Conservation (phyloP, 92 coral and sea anemone species). For the Porites lobata region DNA sequence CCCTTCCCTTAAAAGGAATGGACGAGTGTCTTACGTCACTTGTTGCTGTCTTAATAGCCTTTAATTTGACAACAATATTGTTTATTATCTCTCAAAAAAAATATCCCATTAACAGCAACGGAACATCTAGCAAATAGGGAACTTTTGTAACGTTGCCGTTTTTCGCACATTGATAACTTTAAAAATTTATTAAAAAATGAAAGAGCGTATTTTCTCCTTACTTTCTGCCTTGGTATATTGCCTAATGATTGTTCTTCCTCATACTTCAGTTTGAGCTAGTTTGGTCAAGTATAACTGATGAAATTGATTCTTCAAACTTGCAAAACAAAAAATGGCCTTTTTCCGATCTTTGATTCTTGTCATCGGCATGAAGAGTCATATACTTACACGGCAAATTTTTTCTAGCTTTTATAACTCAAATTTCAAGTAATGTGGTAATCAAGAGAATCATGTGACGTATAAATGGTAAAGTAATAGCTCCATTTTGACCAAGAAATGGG, state of each 20-base stretch:
- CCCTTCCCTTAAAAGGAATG: too few species aligned
- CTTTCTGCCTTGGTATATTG: not conserved
- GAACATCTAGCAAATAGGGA: constrained; percentile 4
- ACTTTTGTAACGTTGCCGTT: constrained; percentile 19
- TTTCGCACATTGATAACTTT: not conserved
- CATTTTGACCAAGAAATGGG: not conserved
- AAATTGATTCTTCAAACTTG: not conserved
- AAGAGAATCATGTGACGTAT: not conserved
- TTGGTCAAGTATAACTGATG: not conserved
- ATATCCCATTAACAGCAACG: not conserved
- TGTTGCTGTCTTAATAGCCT: not conserved
- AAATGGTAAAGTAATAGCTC: not conserved
- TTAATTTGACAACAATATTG: not conserved
- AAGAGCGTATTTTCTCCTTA: not conserved
- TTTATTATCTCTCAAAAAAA: not conserved
- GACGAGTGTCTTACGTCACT: not conserved
- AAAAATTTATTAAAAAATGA: not conserved
- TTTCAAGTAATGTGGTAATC: not conserved
- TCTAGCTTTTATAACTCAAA: too few species aligned
- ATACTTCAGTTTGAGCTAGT: not conserved
- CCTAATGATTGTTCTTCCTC: not conserved
- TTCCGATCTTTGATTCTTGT: not conserved
- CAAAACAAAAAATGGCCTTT: not conserved
- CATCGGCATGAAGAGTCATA: constrained; percentile 8
- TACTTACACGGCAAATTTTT: constrained; percentile 3